A percentile compares a stretch with the other conserved stretches of the same genome.
These are phyloP conservation scores for Ascidia mentula DNA, from an alignment of 23 tunicate species.

Conservation along the genomic window DNA sequence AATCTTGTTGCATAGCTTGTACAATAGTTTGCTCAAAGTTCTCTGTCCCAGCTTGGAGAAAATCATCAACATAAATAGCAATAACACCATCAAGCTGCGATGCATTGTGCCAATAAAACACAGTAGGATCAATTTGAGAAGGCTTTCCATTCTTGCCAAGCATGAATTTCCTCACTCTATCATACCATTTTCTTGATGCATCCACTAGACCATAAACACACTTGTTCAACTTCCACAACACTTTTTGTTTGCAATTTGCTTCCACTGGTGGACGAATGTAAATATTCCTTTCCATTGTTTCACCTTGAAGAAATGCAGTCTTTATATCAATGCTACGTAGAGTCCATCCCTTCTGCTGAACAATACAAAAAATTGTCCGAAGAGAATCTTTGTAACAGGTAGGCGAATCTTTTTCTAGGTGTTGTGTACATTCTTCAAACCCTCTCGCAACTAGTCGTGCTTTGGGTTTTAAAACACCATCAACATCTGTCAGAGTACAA, in stretches of 20 bases:
- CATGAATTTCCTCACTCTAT: background rate
- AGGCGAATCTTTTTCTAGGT: background rate
- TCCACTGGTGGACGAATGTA: background rate
- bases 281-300: background rate
- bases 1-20: background rate
- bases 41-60: constrained; percentile 15
- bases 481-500: background rate
- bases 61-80: constrained; percentile 27
- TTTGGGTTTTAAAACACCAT: background rate
- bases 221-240: background rate
- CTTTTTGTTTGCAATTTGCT: background rate
- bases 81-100: background rate
- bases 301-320: background rate
- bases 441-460: background rate
- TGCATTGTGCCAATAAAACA: background rate
- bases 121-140: background rate
- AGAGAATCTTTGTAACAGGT: background rate
- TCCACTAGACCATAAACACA: background rate
- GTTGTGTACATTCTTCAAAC: background rate
- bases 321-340: background rate
- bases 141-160: background rate
- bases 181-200: background rate
- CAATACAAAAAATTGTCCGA: background rate
- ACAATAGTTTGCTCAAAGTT: constrained; percentile 1
- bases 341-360: background rate